phyloP scores from a whole-genome alignment of 2,113 vertebrate genomes.

The Cephalophus harveyi region DNA sequence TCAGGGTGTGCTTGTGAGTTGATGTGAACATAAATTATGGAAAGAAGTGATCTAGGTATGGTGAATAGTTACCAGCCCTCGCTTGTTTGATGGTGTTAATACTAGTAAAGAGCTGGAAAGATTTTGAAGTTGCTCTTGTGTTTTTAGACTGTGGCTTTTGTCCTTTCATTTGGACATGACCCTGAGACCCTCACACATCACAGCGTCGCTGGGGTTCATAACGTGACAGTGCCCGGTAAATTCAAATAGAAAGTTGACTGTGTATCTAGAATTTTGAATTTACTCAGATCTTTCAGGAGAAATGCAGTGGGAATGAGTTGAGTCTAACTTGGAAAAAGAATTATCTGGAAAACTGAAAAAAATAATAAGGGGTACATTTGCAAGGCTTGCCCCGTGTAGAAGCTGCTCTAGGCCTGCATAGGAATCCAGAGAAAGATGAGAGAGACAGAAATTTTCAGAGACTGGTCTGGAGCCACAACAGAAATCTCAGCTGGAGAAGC shows the following conservation, averaged over 20 bases:
- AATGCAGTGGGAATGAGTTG: neutral
- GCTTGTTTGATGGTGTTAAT: neutral
- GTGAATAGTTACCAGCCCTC: neutral
- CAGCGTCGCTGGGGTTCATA: neutral
- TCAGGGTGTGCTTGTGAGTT: neutral
- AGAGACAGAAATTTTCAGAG: neutral
- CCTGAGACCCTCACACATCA: neutral
- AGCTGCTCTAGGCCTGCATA: neutral
- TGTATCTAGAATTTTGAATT: neutral
- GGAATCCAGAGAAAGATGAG: neutral
- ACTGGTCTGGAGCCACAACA: neutral
- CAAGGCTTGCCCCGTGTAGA: neutral
- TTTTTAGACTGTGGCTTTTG: neutral
- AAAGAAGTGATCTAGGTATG: neutral
- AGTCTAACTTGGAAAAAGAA: neutral
- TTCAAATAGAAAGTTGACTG: neutral
- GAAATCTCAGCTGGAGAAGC: neutral
- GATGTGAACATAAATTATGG: neutral
- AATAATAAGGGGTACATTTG: neutral
- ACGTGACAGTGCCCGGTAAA: neutral
- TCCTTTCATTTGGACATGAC: neutral
- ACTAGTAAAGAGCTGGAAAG: neutral
- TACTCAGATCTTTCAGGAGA: neutral
- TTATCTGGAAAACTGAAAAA: neutral
- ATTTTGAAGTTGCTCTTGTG: neutral